Base-by-base conservation (phyloP, 2,113 vertebrate genomes). In the Carlito syrichta region DNA sequence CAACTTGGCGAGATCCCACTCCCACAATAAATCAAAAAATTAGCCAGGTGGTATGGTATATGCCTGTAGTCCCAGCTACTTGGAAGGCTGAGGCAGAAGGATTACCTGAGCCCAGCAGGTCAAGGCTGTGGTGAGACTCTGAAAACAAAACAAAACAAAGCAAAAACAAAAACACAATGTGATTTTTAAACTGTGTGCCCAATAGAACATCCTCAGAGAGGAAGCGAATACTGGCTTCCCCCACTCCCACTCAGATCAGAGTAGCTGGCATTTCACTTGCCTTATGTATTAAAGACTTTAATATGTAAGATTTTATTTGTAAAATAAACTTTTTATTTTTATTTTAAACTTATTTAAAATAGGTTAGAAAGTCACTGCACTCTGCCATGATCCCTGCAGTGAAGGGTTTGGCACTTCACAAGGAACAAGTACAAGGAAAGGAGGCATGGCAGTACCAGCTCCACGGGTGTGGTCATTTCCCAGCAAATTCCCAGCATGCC, bases 401-500 rank as follows among this genome's bases (percentile, higher is more conserved):
- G 4, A 10, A 4, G n/a, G n/a, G n/a, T n/a, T n/a, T n/a, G n/a
- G n/a, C n/a, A n/a, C n/a, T n/a, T n/a, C n/a, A 54, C 60, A 12
- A 69, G 32, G 62, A n/a, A 43, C 5, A 8, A 5, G 6, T 5
- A 27, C 52, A 40, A 35, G 68, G 63, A 68, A 69, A n/a, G 19
- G 54, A 48, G 2, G 17, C 25, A 0, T 9, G 25, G 82, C 40
- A 54, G 52, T 0, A 14, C 8, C 22, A 30, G 40, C 35, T n/a
- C 20, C 13, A 1, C 6, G 40, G 56, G 22, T 3, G 2, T 2
- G 13, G 30, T 43, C 56, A 3, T 22, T 56, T 94, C 38, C 35
- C 43, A 3, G 63, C 40, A 13, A 35, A 25, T 8, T 35, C 17
- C 74, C 48, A 2, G 5, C 50, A 6, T 0, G 3, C 0, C 0